Evolutionary conservation across 2,797 vertebrate genomes (phyloP).

Genomic region (Anniella stebbinsi): DNA sequence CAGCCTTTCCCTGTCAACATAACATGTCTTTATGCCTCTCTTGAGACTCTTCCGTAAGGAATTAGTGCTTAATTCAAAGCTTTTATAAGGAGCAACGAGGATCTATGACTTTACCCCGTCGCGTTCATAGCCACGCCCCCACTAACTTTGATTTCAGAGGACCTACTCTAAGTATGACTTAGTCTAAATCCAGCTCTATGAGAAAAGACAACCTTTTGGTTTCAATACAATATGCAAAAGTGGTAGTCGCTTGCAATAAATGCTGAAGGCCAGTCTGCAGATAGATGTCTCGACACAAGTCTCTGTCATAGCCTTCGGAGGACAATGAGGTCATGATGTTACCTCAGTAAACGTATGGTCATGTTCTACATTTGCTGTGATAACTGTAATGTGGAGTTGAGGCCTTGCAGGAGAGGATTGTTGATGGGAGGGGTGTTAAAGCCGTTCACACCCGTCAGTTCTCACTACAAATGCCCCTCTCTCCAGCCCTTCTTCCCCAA

Average conservation of each 20-base stretch:
- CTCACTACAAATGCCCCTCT: neutral
- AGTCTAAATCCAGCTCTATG: neutral
- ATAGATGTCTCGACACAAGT: conserved; percentile 20
- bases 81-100: too few relatives aligned
- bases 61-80: too few relatives aligned
- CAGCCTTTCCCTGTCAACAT: too few relatives aligned
- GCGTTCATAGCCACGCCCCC: too few relatives aligned
- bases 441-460: neutral
- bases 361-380: conserved; percentile 14
- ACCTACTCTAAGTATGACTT: too few relatives aligned
- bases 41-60: too few relatives aligned
- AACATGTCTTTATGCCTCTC: too few relatives aligned
- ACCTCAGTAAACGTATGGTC: conserved; percentile 23
- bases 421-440: neutral
- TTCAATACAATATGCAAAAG: conserved; percentile 32
- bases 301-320: neutral
- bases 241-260: conserved; percentile 14
- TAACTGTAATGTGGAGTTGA: conserved; percentile 5
- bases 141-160: neutral
- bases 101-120: too few relatives aligned
- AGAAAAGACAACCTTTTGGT: conserved; percentile 26
- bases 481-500: neutral
- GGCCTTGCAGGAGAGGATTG: neutral
- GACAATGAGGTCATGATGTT: neutral
- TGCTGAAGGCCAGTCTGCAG: conserved; percentile 26